A percentile compares a stretch with the other conserved stretches of the same genome.
Evolutionary conservation across 2,113 vertebrate species (phyloP).

Genomic region (Microtus oregoni): DNA sequence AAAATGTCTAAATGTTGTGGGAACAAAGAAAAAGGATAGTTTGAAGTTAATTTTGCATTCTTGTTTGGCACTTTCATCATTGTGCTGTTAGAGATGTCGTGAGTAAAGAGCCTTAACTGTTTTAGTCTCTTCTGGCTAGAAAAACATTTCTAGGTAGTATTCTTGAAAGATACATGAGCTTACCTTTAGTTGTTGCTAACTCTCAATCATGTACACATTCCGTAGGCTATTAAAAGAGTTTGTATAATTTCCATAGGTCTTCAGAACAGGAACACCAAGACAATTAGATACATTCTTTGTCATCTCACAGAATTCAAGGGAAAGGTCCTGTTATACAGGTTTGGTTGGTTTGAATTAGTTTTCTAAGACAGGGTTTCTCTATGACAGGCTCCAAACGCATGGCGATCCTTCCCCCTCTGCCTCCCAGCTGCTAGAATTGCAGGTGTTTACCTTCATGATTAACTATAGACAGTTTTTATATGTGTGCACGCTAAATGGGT

Average conservation of each 20-base stretch:
- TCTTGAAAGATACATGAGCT: slow-evolving; percentile 14
- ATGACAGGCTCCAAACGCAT: not conserved
- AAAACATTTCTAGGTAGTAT: not conserved
- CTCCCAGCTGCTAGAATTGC: not conserved
- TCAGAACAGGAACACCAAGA: not conserved
- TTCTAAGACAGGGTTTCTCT: not conserved
- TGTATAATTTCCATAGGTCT: not conserved
- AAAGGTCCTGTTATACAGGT: not conserved
- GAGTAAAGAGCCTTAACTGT: not conserved
- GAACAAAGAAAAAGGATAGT: not conserved
- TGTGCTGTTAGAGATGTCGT: not conserved
- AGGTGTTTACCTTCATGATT: not conserved
- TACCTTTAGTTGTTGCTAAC: not conserved
- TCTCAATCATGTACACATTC: not conserved
- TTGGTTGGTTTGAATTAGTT: not conserved
- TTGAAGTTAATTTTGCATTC: not conserved
- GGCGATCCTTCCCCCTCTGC: not conserved
- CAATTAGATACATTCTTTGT: not conserved
- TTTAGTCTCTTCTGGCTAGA: not conserved
- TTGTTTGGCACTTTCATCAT: not conserved
- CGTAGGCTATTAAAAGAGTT: not conserved
- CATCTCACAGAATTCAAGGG: not conserved
- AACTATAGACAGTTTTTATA: slow-evolving; percentile 21
- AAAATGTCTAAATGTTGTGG: not conserved
- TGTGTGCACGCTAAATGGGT: slow-evolving; percentile 36